These are phyloP conservation scores for Nymphalis io DNA, from an alignment of 1,140 invertebrate genomes.

Conservation along the genomic window DNA sequence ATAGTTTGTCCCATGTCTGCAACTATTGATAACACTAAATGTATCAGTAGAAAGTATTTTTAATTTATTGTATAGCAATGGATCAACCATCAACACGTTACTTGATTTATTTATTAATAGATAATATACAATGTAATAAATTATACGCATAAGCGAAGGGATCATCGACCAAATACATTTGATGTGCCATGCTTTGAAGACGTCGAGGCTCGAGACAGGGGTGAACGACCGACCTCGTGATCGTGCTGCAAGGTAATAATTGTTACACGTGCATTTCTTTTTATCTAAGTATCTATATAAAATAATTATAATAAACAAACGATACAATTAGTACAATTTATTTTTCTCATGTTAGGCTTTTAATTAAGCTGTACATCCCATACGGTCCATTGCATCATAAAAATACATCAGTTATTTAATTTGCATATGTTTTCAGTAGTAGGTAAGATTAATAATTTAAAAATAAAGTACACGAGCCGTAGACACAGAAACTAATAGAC, in stretches of 20 bases:
- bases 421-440: too few species aligned
- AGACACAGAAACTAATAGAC: too few species aligned
- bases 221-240: slow-evolving; percentile 45
- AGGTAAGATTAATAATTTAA: too few species aligned
- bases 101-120: slow-evolving; percentile 24
- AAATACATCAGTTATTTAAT: too few species aligned
- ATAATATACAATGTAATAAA: slow-evolving; percentile 28
- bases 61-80: not conserved
- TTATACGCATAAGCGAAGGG: slow-evolving; percentile 29
- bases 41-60: not conserved
- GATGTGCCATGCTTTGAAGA: slow-evolving; percentile 34
- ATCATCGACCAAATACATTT: slow-evolving; percentile 32
- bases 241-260: slow-evolving; percentile 37
- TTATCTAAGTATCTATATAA: slow-evolving; percentile 4
- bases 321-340: too few species aligned
- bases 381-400: too few species aligned
- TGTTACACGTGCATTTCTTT: slow-evolving; percentile 32
- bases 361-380: too few species aligned
- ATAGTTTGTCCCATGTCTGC: too few species aligned
- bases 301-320: slow-evolving; percentile 18
- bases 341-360: too few species aligned
- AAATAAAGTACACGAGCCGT: too few species aligned
- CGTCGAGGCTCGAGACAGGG: slow-evolving; percentile 14
- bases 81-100: not conserved
- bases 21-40: too few species aligned